These are phyloP conservation scores for Nyctibius grandis DNA, from an alignment of 2,797 vertebrate species.

Conservation along the genomic window DNA sequence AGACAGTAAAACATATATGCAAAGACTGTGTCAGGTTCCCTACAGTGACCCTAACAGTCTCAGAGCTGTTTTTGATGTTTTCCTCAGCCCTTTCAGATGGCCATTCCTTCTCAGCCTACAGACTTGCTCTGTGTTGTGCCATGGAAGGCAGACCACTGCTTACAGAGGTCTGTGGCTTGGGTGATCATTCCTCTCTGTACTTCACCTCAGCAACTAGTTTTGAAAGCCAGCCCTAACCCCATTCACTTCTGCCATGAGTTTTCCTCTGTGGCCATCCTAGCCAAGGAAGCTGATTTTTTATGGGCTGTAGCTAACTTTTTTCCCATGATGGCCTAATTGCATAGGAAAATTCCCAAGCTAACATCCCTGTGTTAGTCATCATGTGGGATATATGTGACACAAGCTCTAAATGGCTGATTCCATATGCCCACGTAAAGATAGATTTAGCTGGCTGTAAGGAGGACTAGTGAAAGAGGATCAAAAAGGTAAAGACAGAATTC, in stretches of 20 bases:
- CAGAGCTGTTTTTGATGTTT: not conserved
- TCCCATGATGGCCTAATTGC: not conserved
- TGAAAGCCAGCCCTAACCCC: not conserved
- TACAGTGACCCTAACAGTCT: not conserved
- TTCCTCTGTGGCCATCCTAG: not conserved
- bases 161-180: not conserved
- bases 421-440: not conserved
- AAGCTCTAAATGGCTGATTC: not conserved
- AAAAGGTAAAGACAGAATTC: not conserved
- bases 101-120: not conserved
- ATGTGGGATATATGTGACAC: not conserved
- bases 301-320: not conserved
- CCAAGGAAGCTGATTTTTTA: not conserved
- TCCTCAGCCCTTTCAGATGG: not conserved
- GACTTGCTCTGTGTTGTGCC: not conserved
- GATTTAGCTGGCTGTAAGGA: not conserved
- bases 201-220: not conserved
- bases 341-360: not conserved
- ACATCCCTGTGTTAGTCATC: not conserved
- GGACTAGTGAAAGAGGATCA: not conserved
- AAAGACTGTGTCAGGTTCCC: not conserved
- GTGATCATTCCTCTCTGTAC: not conserved
- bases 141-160: not conserved
- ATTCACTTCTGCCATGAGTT: not conserved
- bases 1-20: not conserved